Percentiles rank a stretch among this genome's conserved stretches.
Conservation (phyloP, 2,113 vertebrate species). For the Entosphenus tridentatus region DNA sequence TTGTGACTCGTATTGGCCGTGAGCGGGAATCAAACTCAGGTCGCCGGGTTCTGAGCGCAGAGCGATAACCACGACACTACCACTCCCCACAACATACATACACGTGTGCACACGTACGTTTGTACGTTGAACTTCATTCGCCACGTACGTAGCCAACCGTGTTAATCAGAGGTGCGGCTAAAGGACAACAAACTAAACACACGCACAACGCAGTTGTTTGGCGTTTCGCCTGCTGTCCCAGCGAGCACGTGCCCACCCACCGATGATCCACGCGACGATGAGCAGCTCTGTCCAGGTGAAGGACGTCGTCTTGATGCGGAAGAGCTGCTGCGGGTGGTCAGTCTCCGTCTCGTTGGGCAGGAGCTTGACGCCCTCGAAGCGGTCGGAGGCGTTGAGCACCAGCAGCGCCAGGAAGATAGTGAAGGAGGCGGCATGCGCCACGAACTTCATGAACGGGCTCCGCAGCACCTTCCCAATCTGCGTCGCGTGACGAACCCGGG, state of each 20-base stretch:
- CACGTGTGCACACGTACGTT: too few relatives aligned
- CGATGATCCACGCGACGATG: constrained; percentile 94
- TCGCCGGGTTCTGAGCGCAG: too few relatives aligned
- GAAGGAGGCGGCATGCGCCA: constrained; percentile 85
- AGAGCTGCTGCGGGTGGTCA: constrained; percentile 74
- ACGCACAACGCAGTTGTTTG: too few relatives aligned
- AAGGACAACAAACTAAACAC: too few relatives aligned
- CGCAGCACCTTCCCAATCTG: constrained; percentile 69
- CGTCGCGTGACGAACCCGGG: background rate
- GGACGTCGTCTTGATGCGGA: constrained; percentile 82
- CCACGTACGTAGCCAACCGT: too few relatives aligned
- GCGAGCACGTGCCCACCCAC: constrained; percentile 18
- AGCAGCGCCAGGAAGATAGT: constrained; percentile 73
- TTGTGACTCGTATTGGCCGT: too few relatives aligned
- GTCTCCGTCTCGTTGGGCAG: constrained; percentile 86
- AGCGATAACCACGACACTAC: too few relatives aligned
- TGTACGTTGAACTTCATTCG: too few relatives aligned
- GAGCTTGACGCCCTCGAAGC: constrained; percentile 80
- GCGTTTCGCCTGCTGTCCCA: too few relatives aligned
- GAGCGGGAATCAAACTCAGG: too few relatives aligned
- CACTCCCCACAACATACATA: too few relatives aligned
- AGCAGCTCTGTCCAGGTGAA: constrained; percentile 93
- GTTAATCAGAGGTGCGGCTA: too few relatives aligned
- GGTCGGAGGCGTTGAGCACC: constrained; percentile 69
- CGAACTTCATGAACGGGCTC: constrained; percentile 96